Base-by-base conservation (phyloP, 2,888 invertebrate species). In the Patella pellucida region DNA sequence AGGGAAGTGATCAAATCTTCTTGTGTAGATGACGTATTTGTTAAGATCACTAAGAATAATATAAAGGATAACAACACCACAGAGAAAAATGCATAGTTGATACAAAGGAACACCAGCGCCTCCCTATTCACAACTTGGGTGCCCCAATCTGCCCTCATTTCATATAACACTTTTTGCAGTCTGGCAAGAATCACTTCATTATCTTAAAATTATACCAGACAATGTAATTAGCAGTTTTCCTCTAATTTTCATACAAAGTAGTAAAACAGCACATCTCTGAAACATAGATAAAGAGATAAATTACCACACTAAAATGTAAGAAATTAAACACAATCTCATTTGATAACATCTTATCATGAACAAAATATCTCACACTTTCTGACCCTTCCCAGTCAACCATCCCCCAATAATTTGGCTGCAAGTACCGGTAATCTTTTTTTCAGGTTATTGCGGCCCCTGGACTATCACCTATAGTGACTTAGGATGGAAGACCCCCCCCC, bases 51-150 rank as follows among this genome's bases (percentile, higher is more conserved):
- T 71, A 89, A 75, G 75, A 85, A 85, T 14, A 83, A 72, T 23
- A 85, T 76, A 71, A 85, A 85, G 9, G 79, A 80, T n/a, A 84
- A 79, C 12, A 86, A 78, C 11, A 86, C 79, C 14, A 85, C 77
- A 1, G 88, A 88, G 79, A 89, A 86, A 80, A 89, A 89, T 19
- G 88, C 85, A 80, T 89, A 89, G 82, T 89, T 89, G 70, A 89
- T 84, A 76, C 88, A 88, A 23, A 89, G 78, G 51, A 89, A 82
- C 27, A 89, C 86, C 62, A 89, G 82, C 12, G 84, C 84, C 77
- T 89, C 89, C 72, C 86, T 83, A 77, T 87, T 86, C 19, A 85
- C 72, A n/a, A 88, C 82, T 75, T 86, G 85, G 15, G 85, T 78
- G 52, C 83, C 82, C 88, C 87, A 88, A 75, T 86, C 86, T 51